Conservation (phyloP, 2,113 vertebrate genomes). For the Calonectris borealis region DNA sequence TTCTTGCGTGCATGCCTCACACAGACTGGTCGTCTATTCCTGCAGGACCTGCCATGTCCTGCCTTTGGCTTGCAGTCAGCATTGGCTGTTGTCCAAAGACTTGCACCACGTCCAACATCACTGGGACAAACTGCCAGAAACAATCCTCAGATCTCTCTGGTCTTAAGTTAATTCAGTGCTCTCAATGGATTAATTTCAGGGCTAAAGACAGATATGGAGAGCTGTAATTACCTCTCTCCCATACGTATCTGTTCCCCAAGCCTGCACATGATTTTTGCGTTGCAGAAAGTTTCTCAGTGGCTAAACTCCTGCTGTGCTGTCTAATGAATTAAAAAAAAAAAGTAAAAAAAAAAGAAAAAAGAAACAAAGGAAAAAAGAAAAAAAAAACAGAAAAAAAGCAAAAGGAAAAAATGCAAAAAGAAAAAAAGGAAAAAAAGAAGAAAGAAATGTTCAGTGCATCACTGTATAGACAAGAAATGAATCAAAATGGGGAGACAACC, state of each 20-base stretch:
- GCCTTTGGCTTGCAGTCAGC: conserved; percentile 3
- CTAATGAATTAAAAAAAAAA: neutral
- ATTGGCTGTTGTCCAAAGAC: neutral
- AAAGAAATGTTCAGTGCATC: neutral
- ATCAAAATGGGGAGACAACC: neutral
- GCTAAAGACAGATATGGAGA: conserved; percentile 9
- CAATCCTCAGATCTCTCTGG: conserved; percentile 29
- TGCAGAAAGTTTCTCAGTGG: neutral
- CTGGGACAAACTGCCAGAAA: conserved; percentile 18
- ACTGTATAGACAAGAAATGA: neutral
- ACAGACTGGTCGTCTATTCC: neutral
- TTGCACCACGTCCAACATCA: neutral
- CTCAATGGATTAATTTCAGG: conserved; percentile 36
- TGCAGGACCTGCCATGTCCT: neutral
- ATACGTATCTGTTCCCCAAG: neutral
- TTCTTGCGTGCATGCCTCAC: neutral
- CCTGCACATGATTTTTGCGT: neutral
- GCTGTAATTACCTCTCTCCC: conserved; percentile 47
- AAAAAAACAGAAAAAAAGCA: no score
- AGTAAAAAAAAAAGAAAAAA: no score
- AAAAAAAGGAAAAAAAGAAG: fast-evolving
- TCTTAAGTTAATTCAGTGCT: conserved; percentile 34
- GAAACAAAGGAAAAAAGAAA: neutral
- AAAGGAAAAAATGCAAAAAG: no score
- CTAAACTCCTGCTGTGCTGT: neutral